phyloP scores from a whole-genome alignment of 2,888 invertebrate species.

The Drosophila dives region DNA sequence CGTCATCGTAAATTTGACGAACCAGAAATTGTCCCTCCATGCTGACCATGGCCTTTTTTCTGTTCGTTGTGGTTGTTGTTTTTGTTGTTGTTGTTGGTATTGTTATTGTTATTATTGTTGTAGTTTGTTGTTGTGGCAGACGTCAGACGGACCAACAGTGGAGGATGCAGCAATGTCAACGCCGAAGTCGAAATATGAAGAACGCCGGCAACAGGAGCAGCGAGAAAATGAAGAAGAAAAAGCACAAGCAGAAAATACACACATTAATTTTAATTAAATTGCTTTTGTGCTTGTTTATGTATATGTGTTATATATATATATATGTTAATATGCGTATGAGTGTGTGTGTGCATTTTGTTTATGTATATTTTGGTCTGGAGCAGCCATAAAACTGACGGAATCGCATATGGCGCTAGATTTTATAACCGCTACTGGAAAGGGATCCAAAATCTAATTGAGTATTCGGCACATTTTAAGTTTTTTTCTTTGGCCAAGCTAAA shows the following conservation, averaged over 20 bases:
- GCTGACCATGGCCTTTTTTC: conserved; percentile 95
- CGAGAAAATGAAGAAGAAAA: conserved; percentile 6
- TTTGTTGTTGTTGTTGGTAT: background rate
- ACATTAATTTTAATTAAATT: conserved; percentile 81
- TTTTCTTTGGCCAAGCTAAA: background rate
- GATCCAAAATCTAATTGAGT: conserved; percentile 13
- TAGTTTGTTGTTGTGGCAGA: conserved; percentile 25
- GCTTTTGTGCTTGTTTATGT: conserved; percentile 60
- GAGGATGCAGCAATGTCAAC: conserved; percentile 42
- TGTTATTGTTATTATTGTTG: conserved; percentile 85
- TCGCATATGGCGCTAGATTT: conserved; percentile 38
- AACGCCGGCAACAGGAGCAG: conserved; percentile 30
- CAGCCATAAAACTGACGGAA: conserved; percentile 38
- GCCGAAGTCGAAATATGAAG: conserved; percentile 50
- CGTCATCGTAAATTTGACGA: conserved; percentile 97
- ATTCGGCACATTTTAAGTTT: conserved; percentile 17
- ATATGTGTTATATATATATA: conserved; percentile 26
- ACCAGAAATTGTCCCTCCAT: conserved; percentile 98
- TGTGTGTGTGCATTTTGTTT: conserved; percentile 21
- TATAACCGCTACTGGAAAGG: conserved; percentile 12
- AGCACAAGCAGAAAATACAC: conserved; percentile 49
- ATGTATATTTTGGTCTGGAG: conserved; percentile 33
- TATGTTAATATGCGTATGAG: conserved; percentile 8
- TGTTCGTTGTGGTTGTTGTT: conserved; percentile 82
- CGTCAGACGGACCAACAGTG: background rate